phyloP scores from a whole-genome alignment of 2,113 vertebrate genomes.

The Megaceryle torquata region DNA sequence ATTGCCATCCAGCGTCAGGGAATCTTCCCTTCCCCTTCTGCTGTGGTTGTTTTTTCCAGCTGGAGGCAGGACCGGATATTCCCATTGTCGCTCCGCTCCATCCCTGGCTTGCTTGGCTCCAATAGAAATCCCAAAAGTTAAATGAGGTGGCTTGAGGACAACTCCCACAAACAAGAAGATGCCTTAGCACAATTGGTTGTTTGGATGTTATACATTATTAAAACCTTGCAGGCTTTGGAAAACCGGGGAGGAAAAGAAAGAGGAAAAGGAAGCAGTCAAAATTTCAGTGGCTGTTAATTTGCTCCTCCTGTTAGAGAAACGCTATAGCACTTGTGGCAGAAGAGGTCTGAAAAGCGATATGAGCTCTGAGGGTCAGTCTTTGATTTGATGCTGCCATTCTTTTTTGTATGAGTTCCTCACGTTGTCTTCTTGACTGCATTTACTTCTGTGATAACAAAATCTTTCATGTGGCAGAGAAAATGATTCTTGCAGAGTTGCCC shows the following conservation, averaged over 20 bases:
- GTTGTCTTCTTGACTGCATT: not conserved
- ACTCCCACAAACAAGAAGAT: not conserved
- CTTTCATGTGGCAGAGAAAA: not conserved
- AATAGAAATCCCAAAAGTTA: not conserved
- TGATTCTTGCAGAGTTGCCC: not conserved
- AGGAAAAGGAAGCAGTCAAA: not conserved
- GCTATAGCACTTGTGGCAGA: not conserved
- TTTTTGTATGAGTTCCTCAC: not conserved
- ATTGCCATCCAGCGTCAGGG: not conserved
- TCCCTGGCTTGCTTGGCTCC: not conserved
- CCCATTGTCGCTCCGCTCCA: not conserved
- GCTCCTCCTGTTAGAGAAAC: not conserved
- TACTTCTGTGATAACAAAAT: not conserved
- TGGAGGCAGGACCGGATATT: constrained; percentile 26
- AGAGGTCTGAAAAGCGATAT: not conserved
- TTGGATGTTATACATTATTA: not conserved
- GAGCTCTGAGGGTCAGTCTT: not conserved
- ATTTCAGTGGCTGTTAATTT: not conserved
- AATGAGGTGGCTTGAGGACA: not conserved
- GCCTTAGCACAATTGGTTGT: not conserved
- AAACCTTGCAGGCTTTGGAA: not conserved
- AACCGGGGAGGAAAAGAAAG: not conserved
- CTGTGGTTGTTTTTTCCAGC: not conserved
- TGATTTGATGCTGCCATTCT: not conserved
- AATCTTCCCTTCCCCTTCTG: not conserved